Evolutionary conservation across 2,888 invertebrate species (phyloP), one percentile per base, ranked within the genome.

Genomic region (Drosophila tripunctata): DNA sequence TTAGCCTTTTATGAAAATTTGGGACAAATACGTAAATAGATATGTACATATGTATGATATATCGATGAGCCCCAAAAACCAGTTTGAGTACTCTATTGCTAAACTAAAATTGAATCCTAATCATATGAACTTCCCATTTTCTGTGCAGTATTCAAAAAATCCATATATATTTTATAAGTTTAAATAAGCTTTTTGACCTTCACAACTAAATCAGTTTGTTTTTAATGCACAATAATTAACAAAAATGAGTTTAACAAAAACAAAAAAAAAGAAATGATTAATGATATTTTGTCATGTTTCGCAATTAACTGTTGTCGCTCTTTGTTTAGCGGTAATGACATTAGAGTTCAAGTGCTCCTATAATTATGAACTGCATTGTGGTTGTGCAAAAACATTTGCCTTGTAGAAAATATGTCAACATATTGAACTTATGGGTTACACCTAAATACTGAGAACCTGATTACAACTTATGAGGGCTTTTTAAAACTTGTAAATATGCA

Each of bases 1-100:
- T 43, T 15, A 27, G 43, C 43, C 27, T 27, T 38, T 36, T 24
- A 27, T 27, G 36, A 12, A 10, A 38, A 21, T 12, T n/a, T 56
- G 27, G 27, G n/a, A 30, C 24, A 15, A 35, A 36, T n/a, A n/a
- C n/a, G n/a, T n/a, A n/a, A n/a, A n/a, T n/a, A n/a, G n/a, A n/a
- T n/a, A n/a, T n/a, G n/a, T n/a, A n/a, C n/a, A n/a, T n/a, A n/a
- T n/a, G n/a, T n/a, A n/a, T n/a, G n/a, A n/a, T n/a, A n/a, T n/a
- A n/a, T n/a, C n/a, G n/a, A n/a, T n/a, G n/a, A n/a, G n/a, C n/a
- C n/a, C n/a, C n/a, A n/a, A n/a, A n/a, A n/a, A n/a, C n/a, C n/a
- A n/a, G n/a, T n/a, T n/a, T n/a, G n/a, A n/a, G n/a, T n/a, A n/a
- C n/a, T n/a, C n/a, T n/a, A n/a, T n/a, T n/a, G n/a, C n/a, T n/a